These are phyloP conservation scores for Pantala flavescens DNA, from an alignment of 1,140 invertebrate genomes.

Conservation along the genomic window DNA sequence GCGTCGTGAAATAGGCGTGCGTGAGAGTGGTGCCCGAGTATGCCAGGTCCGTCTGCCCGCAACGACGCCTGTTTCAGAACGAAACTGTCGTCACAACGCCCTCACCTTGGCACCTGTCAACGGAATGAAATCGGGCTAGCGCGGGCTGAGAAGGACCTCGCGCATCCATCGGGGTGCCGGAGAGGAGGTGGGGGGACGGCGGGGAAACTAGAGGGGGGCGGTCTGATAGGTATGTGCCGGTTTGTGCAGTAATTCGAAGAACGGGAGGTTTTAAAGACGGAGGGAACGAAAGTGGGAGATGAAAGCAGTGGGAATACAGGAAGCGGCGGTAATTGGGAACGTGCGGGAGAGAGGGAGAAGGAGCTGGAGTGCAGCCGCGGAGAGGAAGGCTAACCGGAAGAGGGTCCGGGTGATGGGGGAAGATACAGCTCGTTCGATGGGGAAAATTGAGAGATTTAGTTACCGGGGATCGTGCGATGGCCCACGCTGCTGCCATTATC, in stretches of 20 bases:
- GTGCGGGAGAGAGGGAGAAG: not conserved
- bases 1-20: too few relatives aligned
- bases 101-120: too few relatives aligned
- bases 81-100: too few relatives aligned
- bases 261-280: not conserved
- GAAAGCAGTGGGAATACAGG: not conserved
- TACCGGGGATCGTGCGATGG: too few relatives aligned
- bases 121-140: too few relatives aligned
- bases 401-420: not conserved
- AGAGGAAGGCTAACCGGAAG: not conserved
- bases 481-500: too few relatives aligned
- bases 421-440: too few relatives aligned
- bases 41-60: too few relatives aligned
- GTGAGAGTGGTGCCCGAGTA: too few relatives aligned
- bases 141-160: not conserved
- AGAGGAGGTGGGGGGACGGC: not conserved
- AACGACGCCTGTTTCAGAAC: too few relatives aligned
- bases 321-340: not conserved
- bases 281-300: not conserved
- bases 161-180: not conserved
- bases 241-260: not conserved
- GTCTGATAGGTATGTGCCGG: too few relatives aligned
- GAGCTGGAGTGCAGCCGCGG: not conserved
- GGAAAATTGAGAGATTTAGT: too few relatives aligned
- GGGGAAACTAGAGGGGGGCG: not conserved